These are phyloP conservation scores for Meda fulgida DNA, from an alignment of 2,797 vertebrate species.

Conservation along the genomic window DNA sequence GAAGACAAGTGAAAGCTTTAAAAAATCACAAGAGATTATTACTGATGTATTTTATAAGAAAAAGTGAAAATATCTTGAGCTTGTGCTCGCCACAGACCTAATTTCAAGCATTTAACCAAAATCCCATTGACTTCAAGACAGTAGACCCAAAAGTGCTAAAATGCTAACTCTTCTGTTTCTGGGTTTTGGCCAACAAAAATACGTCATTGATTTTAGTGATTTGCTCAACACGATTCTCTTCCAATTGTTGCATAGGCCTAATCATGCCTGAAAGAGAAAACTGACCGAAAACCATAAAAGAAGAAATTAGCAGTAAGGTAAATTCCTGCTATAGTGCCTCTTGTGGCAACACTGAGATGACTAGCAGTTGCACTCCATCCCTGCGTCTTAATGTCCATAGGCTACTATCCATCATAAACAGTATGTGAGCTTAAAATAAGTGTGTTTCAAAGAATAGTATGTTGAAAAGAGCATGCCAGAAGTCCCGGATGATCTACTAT, in stretches of 20 bases:
- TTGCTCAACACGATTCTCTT: not conserved
- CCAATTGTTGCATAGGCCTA: not conserved
- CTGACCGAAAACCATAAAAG: not conserved
- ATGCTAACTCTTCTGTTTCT: not conserved
- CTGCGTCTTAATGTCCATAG: too few relatives aligned
- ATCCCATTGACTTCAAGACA: not conserved
- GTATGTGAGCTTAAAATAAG: too few relatives aligned
- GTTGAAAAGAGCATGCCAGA: too few relatives aligned
- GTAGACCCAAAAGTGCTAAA: not conserved
- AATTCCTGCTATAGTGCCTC: not conserved
- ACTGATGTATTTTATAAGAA: not conserved
- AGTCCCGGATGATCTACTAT: too few relatives aligned
- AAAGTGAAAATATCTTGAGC: not conserved
- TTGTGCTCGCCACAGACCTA: not conserved
- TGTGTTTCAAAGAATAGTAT: too few relatives aligned
- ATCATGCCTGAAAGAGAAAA: not conserved
- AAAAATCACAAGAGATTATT: not conserved
- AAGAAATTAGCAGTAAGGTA: not conserved
- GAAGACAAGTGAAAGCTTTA: not conserved
- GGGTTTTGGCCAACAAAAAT: not conserved
- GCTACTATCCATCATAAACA: too few relatives aligned
- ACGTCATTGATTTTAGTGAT: not conserved
- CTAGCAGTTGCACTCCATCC: not conserved
- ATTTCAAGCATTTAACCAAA: not conserved
- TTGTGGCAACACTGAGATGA: not conserved